Conservation (phyloP, 2,113 vertebrate species). For the Reinhardtius hippoglossoides region DNA sequence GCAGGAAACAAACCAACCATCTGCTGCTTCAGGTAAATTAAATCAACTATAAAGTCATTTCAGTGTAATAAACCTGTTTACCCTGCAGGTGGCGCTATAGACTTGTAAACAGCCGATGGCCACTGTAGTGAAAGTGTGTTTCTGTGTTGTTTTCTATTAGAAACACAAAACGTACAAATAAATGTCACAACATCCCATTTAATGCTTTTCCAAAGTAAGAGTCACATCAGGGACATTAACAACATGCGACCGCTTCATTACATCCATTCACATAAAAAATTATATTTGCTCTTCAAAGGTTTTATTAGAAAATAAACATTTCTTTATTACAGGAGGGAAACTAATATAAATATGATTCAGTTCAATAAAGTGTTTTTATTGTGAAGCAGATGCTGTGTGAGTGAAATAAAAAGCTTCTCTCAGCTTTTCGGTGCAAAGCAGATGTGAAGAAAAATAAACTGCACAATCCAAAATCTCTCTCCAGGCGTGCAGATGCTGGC, state of each 20-base stretch:
- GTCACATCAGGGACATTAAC: constrained; percentile 5
- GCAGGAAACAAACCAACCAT: constrained; percentile 9
- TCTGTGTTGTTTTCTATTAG: background rate
- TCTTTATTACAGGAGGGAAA: background rate
- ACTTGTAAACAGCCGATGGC: background rate
- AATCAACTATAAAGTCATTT: background rate
- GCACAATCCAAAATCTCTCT: constrained; percentile 1
- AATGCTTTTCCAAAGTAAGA: background rate
- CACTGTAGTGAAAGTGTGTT: background rate
- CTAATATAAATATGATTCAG: background rate
- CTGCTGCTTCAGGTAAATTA: background rate
- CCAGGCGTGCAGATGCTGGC: background rate
- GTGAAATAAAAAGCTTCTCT: background rate
- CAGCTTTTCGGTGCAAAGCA: background rate
- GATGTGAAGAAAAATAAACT: background rate
- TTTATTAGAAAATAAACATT: constrained; percentile 1
- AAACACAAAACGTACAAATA: background rate
- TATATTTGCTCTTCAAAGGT: background rate
- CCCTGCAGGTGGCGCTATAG: constrained; percentile 27
- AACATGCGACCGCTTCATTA: background rate
- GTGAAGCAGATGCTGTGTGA: background rate
- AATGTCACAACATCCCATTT: constrained; percentile 18
- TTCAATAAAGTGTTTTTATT: no score
- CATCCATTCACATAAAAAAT: background rate
- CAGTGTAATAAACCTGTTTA: background rate